A percentile compares a stretch with the other conserved stretches of the same genome.
phyloP scores from a whole-genome alignment of 1,140 invertebrate genomes.

The Zaprionus ornatus region DNA sequence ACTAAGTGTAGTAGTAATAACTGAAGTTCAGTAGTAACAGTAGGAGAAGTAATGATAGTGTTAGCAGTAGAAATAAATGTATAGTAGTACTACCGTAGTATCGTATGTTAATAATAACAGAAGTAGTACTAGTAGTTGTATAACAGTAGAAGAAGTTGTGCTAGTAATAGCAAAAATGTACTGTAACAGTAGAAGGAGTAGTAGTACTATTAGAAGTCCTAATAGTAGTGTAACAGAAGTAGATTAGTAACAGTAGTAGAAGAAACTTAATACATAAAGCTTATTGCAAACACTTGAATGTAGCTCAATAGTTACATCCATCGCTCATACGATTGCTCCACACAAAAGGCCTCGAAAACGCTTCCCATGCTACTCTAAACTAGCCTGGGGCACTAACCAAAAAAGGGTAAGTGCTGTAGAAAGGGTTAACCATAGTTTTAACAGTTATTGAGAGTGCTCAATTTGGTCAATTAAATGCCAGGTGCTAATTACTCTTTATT shows the following conservation, averaged over 20 bases:
- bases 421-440: slow-evolving; percentile 26
- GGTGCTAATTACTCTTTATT: slow-evolving; percentile 70
- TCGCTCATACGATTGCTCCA: not conserved
- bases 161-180: too few species aligned
- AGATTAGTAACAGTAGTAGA: too few species aligned
- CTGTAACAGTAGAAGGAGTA: not conserved
- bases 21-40: too few species aligned
- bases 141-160: not conserved
- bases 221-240: too few species aligned
- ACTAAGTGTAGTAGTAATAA: not conserved
- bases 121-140: not conserved
- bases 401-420: slow-evolving; percentile 12
- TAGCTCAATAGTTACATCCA: not conserved
- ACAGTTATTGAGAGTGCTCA: slow-evolving; percentile 46
- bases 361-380: not conserved
- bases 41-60: too few species aligned
- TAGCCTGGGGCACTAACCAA: not conserved
- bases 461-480: slow-evolving; percentile 50
- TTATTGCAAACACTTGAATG: too few species aligned
- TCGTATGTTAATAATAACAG: not conserved
- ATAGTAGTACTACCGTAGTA: not conserved
- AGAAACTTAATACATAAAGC: not conserved
- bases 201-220: not conserved
- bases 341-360: not conserved
- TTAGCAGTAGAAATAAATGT: too few species aligned